Evolutionary conservation across 2,113 vertebrate genomes (phyloP).

Genomic region (Alligator mississippiensis): DNA sequence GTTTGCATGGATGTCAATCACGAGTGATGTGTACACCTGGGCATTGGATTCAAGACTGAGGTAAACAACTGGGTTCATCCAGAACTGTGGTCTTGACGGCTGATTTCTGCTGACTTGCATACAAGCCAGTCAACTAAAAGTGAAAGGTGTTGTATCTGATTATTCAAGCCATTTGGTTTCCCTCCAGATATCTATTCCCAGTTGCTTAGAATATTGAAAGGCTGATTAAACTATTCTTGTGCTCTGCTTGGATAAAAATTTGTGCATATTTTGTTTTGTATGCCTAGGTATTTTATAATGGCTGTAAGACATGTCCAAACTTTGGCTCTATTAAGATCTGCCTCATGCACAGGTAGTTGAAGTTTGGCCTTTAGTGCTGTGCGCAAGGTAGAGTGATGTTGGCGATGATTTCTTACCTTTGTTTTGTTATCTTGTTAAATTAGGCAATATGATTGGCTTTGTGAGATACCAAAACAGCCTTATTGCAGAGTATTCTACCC

Average conservation of each 20-base stretch:
- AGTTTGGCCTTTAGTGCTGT: neutral
- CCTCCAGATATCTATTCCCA: neutral
- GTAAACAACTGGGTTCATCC: neutral
- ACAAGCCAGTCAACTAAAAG: neutral
- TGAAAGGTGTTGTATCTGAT: neutral
- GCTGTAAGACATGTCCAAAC: neutral
- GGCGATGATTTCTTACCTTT: too few relatives aligned
- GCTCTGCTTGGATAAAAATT: fast-evolving
- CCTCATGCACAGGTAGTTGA: fast-evolving
- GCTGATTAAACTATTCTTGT: neutral
- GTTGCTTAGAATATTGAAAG: neutral
- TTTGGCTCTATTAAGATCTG: neutral
- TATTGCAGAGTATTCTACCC: neutral
- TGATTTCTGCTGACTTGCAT: neutral
- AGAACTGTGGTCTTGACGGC: neutral
- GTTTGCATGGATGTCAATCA: neutral
- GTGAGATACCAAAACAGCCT: neutral
- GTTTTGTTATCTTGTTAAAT: too few relatives aligned
- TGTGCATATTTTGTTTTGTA: neutral
- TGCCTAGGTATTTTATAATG: neutral
- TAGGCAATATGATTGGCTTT: too few relatives aligned
- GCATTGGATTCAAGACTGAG: neutral
- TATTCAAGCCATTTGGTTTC: fast-evolving
- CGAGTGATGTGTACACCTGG: neutral
- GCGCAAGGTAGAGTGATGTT: too few relatives aligned